phyloP scores from a whole-genome alignment of 1,140 invertebrate species.

The Drosophila paulistorum region DNA sequence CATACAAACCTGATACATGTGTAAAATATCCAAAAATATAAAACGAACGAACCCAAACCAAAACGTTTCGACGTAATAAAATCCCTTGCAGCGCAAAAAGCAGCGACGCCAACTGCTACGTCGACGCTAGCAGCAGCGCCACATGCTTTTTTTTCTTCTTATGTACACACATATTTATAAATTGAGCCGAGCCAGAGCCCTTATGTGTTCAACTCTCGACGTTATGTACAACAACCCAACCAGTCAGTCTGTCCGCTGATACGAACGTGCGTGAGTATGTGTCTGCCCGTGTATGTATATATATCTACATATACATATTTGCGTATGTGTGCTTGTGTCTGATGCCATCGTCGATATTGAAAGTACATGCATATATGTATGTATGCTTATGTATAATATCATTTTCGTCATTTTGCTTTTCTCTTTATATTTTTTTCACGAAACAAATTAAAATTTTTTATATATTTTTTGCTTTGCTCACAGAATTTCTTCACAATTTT shows the following conservation, averaged over 20 bases:
- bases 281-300: conserved; percentile 45
- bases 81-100: conserved; percentile 73
- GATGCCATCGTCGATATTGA: conserved; percentile 80
- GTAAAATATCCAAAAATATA: conserved; percentile 79
- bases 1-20: conserved; percentile 49
- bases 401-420: conserved; percentile 44
- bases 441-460: conserved; percentile 57
- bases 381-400: conserved; percentile 56
- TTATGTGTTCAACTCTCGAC: conserved; percentile 70
- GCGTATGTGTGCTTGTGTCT: conserved; percentile 67
- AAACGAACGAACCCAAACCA: conserved; percentile 63
- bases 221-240: conserved; percentile 65
- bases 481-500: conserved; percentile 53
- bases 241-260: conserved; percentile 42
- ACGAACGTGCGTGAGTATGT: conserved; percentile 51
- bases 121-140: conserved; percentile 33
- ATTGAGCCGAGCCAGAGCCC: conserved; percentile 69
- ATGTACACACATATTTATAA: conserved; percentile 61
- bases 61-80: conserved; percentile 72
- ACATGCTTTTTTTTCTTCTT: conserved; percentile 61
- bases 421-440: conserved; percentile 56
- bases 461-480: conserved; percentile 35
- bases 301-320: conserved; percentile 25
- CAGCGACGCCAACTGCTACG: conserved; percentile 44
- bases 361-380: conserved; percentile 53